Conservation (phyloP, 2,888 invertebrate species). For the Microctonus aethiopoides region DNA sequence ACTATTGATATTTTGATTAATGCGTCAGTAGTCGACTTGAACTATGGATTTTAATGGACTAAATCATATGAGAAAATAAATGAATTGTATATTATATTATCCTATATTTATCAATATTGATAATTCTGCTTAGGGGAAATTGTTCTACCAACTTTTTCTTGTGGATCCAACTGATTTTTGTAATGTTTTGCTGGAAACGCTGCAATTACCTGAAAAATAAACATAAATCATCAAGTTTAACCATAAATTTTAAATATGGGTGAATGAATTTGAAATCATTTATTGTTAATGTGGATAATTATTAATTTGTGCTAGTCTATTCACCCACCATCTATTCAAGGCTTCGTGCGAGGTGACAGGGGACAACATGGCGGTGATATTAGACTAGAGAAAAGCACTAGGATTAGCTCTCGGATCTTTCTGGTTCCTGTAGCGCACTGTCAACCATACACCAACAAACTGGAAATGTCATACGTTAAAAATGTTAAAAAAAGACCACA, state of each 20-base stretch:
- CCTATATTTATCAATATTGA: conserved; percentile 67
- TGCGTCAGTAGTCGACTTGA: neutral
- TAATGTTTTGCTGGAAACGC: conserved; percentile 83
- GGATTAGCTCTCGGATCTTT: conserved; percentile 97
- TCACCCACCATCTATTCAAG: conserved; percentile 65
- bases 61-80: conserved; percentile 1
- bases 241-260: neutral
- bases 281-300: neutral
- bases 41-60: too few relatives aligned
- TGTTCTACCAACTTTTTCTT: conserved; percentile 79
- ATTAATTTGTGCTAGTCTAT: neutral
- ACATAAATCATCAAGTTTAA: conserved; percentile 70
- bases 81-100: conserved; percentile 24
- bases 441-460: conserved; percentile 97
- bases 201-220: conserved; percentile 81
- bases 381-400: conserved; percentile 94
- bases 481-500: conserved; percentile 33
- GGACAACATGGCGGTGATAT: conserved; percentile 63
- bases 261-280: neutral
- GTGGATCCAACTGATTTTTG: conserved; percentile 83
- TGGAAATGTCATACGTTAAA: conserved; percentile 69
- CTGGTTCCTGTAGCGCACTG: conserved; percentile 97
- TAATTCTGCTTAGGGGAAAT: conserved; percentile 75
- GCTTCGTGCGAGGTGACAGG: conserved; percentile 62
- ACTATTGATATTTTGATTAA: neutral